These are phyloP conservation scores for Pseudonaja textilis DNA, from an alignment of 2,113 vertebrate species.

Conservation along the genomic window DNA sequence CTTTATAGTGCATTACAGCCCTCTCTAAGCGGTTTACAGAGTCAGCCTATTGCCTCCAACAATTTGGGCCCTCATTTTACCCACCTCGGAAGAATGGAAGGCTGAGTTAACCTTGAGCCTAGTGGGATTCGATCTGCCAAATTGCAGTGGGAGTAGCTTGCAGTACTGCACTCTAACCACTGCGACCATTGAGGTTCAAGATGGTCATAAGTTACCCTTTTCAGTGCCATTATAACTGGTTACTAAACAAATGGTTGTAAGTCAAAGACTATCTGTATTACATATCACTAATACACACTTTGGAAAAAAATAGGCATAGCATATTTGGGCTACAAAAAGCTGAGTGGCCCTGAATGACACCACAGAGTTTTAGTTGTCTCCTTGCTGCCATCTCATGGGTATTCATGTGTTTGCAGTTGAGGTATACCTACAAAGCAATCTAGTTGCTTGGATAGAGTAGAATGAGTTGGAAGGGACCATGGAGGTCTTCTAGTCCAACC, in stretches of 20 bases:
- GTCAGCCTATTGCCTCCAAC: too few species aligned
- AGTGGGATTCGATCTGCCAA: too few species aligned
- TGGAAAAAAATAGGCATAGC: neutral
- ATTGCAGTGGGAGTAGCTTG: too few species aligned
- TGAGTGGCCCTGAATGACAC: neutral
- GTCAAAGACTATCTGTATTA: neutral
- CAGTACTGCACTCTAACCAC: too few species aligned
- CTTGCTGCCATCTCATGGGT: neutral
- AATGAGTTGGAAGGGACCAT: too few species aligned
- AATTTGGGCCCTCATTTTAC: too few species aligned
- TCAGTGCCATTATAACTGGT: neutral
- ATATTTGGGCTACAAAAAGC: neutral
- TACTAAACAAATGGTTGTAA: neutral
- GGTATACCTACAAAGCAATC: neutral
- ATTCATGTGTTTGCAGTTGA: neutral
- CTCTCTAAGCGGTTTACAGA: too few species aligned
- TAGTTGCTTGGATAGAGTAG: neutral
- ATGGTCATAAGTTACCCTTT: neutral
- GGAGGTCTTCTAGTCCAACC: too few species aligned
- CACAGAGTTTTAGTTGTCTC: neutral
- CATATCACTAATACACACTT: neutral
- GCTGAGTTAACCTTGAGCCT: too few species aligned
- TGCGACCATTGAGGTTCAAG: too few species aligned
- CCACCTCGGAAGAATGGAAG: too few species aligned
- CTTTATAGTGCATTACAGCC: too few species aligned